phyloP scores from a whole-genome alignment of 2,113 vertebrate genomes.

The Ifrita kowaldi region DNA sequence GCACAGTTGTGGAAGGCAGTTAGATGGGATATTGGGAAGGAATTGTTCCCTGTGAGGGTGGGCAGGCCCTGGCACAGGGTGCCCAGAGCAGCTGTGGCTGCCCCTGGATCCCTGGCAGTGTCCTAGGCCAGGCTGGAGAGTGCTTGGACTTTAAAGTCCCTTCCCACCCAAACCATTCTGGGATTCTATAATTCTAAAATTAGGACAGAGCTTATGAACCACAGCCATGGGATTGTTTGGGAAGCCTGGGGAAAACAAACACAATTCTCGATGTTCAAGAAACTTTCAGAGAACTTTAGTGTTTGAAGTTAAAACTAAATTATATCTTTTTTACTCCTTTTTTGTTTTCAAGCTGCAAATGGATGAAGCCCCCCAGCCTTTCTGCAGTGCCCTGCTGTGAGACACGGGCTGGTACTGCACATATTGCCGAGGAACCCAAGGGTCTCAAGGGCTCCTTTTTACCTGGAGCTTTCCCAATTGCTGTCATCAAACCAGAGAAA shows the following conservation, averaged over 20 bases:
- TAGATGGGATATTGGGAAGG: background rate
- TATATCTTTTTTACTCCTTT: fast-evolving
- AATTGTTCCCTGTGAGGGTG: background rate
- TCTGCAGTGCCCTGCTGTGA: background rate
- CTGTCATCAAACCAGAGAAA: background rate
- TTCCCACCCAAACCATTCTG: background rate
- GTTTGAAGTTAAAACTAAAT: background rate
- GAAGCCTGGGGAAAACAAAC: background rate
- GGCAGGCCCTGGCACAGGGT: background rate
- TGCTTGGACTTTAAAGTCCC: background rate
- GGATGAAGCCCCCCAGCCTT: background rate
- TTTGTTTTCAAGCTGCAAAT: background rate
- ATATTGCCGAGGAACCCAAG: background rate
- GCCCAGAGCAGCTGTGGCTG: background rate
- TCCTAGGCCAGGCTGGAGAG: background rate
- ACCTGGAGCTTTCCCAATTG: background rate
- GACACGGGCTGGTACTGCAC: background rate
- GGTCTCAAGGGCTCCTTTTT: background rate
- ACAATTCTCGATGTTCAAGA: background rate
- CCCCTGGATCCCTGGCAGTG: background rate
- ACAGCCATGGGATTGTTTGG: background rate
- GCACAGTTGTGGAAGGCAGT: background rate
- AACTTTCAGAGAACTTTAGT: background rate
- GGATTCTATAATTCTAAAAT: background rate
- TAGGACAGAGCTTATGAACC: background rate